These are phyloP conservation scores for Tetanocera ferruginea DNA, from an alignment of 2,888 invertebrate genomes.

Conservation along the genomic window DNA sequence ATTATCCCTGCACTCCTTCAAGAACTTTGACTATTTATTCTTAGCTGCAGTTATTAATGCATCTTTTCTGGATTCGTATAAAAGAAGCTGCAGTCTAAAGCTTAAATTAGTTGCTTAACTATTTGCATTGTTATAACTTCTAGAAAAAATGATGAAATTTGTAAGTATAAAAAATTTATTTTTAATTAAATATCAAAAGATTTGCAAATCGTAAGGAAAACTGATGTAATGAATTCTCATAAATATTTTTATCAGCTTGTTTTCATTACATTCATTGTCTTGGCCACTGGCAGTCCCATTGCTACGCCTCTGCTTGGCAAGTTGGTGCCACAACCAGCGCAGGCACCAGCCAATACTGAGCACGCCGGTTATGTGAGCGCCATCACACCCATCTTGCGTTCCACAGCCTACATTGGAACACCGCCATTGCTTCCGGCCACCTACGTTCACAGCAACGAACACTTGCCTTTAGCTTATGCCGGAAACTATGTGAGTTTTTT, in stretches of 20 bases:
- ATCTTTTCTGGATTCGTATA: not conserved
- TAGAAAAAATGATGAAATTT: slow-evolving; percentile 43
- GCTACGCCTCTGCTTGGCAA: slow-evolving; percentile 57
- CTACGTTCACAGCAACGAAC: slow-evolving; percentile 46
- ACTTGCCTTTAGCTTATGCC: slow-evolving; percentile 52
- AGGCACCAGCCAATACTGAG: slow-evolving; percentile 55
- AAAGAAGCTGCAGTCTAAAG: not conserved
- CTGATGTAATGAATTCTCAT: not conserved
- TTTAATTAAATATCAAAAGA: not conserved
- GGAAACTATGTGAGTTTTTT: slow-evolving; percentile 51
- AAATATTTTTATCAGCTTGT: not conserved
- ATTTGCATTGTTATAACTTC: not conserved
- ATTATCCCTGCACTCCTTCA: too few relatives aligned
- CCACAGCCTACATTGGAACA: not conserved
- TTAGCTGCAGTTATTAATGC: too few relatives aligned
- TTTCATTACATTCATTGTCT: slow-evolving; percentile 3
- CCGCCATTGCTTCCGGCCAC: slow-evolving; percentile 40
- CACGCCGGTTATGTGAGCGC: slow-evolving; percentile 55
- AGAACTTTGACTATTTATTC: too few relatives aligned
- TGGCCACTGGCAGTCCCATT: slow-evolving; percentile 36
- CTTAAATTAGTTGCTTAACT: not conserved
- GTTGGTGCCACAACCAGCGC: slow-evolving; percentile 50
- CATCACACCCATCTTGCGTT: slow-evolving; percentile 47
- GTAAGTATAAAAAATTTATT: slow-evolving; percentile 37
- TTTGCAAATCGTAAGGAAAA: too few relatives aligned